Conservation (phyloP, 1,140 invertebrate genomes). For the Orchesella cincta region DNA sequence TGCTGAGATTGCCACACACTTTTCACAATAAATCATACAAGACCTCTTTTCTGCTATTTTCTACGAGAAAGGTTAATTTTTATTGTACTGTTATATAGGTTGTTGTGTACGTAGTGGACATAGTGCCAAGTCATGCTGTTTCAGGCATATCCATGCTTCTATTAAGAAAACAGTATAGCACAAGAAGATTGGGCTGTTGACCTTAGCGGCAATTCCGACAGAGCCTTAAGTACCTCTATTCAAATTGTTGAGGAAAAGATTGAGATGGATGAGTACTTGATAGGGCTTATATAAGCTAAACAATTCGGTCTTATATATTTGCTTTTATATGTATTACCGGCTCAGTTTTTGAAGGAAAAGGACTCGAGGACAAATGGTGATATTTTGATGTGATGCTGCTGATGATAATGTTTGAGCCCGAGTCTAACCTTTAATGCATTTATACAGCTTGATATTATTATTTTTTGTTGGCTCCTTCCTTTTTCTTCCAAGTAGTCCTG, state of each 20-base stretch:
- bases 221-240: constrained; percentile 12
- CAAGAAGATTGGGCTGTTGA: constrained; percentile 10
- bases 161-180: no score
- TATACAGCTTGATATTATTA: constrained; percentile 15
- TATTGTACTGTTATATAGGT: no score
- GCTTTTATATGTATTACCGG: no score
- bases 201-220: constrained; percentile 13
- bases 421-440: constrained; percentile 13
- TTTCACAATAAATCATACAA: no score
- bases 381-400: constrained; percentile 15
- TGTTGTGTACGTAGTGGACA: no score
- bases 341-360: not conserved
- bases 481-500: constrained; percentile 1
- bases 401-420: constrained; percentile 7
- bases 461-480: constrained; percentile 9
- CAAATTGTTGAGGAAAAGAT: not conserved
- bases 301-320: not conserved
- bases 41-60: no score
- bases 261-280: constrained; percentile 27
- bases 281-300: not conserved
- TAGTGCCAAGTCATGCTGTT: no score
- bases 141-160: no score
- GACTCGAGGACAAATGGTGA: constrained; percentile 22
- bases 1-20: no score
- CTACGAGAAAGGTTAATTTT: no score